Conservation (phyloP, 2,797 vertebrate species). For the Typhlichthys eigenmanni region DNA sequence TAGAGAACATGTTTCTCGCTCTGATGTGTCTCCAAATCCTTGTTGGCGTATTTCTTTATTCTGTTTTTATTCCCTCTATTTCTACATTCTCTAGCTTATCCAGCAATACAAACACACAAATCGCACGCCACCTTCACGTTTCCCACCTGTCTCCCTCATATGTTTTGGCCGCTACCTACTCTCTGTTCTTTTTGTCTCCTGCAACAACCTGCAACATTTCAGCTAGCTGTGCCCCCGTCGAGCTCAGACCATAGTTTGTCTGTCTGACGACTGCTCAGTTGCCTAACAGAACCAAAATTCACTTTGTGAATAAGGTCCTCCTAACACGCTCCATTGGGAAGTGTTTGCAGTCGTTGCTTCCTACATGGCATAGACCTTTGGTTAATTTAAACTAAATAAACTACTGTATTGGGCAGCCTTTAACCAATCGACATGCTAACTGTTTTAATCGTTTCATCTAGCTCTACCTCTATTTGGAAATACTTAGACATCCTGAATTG, state of each 20-base stretch:
- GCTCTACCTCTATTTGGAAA: no score
- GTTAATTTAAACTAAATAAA: no score
- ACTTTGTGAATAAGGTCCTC: no score
- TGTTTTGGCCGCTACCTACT: conserved; percentile 16
- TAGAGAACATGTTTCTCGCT: no score
- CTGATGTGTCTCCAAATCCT: not conserved
- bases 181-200: conserved; percentile 32
- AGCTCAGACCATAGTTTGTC: conserved; percentile 51
- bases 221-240: conserved; percentile 26
- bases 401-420: no score
- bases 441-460: no score
- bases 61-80: not conserved
- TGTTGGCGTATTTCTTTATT: not conserved
- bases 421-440: no score
- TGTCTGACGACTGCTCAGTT: conserved; percentile 57
- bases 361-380: no score
- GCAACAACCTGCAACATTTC: conserved; percentile 51
- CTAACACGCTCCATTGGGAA: no score
- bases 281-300: conserved; percentile 49
- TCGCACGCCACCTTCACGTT: not conserved
- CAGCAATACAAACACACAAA: not conserved
- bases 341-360: no score
- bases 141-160: not conserved
- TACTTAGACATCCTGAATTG: no score
- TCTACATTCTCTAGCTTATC: not conserved